Evolutionary conservation across 2,113 vertebrate genomes (phyloP).

Genomic region (Grallaria varia): DNA sequence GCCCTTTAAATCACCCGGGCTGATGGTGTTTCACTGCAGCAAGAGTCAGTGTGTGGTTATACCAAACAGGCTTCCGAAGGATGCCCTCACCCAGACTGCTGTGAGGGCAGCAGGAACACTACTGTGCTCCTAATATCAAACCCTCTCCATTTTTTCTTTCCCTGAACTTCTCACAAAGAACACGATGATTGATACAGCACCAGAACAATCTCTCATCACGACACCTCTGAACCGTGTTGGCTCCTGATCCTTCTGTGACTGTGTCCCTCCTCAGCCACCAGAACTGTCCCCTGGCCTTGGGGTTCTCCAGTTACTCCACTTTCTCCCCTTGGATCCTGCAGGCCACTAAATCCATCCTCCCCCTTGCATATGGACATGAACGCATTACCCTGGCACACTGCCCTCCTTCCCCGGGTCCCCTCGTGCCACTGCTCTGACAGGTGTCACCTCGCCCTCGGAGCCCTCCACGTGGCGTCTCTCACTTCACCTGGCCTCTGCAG

Average conservation of each 20-base stretch:
- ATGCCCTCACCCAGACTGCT: not conserved
- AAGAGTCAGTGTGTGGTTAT: not conserved
- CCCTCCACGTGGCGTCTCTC: not conserved
- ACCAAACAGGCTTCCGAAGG: not conserved
- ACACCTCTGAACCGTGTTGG: not conserved
- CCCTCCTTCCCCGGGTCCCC: not conserved
- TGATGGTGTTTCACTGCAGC: not conserved
- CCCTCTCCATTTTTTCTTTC: not conserved
- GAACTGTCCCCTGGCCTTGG: not conserved
- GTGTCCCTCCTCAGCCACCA: not conserved
- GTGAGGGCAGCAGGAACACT: not conserved
- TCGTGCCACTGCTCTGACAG: not conserved
- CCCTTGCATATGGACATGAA: not conserved
- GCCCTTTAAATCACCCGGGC: too few species aligned
- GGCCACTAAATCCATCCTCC: not conserved
- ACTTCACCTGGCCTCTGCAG: not conserved
- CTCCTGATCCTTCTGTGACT: not conserved
- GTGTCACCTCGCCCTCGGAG: not conserved
- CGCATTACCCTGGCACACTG: not conserved
- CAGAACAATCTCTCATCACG: not conserved
- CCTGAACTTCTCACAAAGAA: not conserved
- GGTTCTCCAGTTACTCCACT: not conserved
- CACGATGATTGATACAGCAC: rapidly evolving
- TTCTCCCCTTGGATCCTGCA: not conserved
- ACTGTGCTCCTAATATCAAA: not conserved